Conservation (phyloP, 2,797 vertebrate genomes). For the Xenops minutus region DNA sequence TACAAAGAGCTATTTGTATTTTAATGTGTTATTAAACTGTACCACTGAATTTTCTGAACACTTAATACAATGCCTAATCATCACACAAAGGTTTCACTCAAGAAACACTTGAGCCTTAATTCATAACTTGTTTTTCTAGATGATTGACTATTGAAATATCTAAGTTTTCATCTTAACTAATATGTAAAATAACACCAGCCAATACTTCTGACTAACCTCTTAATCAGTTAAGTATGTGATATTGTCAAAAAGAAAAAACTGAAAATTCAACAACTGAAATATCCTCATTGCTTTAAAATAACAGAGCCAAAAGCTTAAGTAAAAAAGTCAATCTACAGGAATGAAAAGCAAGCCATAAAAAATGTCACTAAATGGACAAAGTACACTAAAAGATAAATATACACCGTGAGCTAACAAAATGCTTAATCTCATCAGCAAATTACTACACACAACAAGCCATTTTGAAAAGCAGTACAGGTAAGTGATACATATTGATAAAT, state of each 20-base stretch:
- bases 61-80: neutral
- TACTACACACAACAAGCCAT: neutral
- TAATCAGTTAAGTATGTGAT: neutral
- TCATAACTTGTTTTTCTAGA: neutral
- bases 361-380: constrained; percentile 3
- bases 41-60: neutral
- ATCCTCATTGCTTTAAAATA: constrained; percentile 20
- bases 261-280: neutral
- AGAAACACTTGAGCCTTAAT: neutral
- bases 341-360: neutral
- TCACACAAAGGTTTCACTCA: neutral
- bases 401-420: neutral
- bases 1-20: neutral
- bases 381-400: neutral
- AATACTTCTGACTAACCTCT: neutral
- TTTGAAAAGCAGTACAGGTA: neutral
- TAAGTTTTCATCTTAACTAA: neutral
- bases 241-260: neutral
- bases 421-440: neutral
- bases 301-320: constrained; percentile 9
- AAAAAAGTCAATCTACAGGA: constrained; percentile 1
- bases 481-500: neutral
- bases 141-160: neutral
- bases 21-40: neutral
- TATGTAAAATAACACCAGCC: neutral